These are phyloP conservation scores for Ischnus inquisitorius DNA, from an alignment of 2,888 invertebrate genomes.

Conservation along the genomic window DNA sequence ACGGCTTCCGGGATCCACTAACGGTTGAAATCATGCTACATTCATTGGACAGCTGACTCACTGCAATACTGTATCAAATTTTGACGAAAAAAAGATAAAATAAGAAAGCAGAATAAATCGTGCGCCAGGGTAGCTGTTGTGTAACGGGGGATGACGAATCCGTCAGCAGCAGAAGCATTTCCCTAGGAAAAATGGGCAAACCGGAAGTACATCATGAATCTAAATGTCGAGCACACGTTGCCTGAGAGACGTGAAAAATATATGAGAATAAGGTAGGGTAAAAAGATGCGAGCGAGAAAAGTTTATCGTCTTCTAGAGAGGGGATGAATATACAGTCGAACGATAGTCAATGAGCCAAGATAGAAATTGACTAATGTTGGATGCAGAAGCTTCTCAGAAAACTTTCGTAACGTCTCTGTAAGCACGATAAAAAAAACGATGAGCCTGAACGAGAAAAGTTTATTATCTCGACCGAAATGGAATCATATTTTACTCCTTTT, in stretches of 20 bases:
- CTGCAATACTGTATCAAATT: conserved; percentile 12
- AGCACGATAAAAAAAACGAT: not conserved
- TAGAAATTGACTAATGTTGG: not conserved
- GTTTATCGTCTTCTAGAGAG: not conserved
- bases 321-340: not conserved
- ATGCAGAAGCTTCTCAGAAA: not conserved
- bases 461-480: not conserved
- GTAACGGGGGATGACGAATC: not conserved
- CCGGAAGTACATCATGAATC: conserved; percentile 54
- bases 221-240: conserved; percentile 12
- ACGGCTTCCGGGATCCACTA: no score
- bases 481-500: not conserved
- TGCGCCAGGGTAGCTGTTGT: conserved; percentile 28
- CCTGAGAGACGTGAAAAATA: not conserved
- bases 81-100: not conserved
- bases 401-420: not conserved
- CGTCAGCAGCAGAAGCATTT: not conserved
- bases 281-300: not conserved
- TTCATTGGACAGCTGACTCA: conserved; percentile 46
- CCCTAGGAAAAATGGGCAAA: not conserved
- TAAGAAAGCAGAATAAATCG: conserved; percentile 17
- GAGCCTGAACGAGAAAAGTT: not conserved
- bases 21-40: conserved; percentile 2
- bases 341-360: not conserved
- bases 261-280: not conserved